Conservation (phyloP, 2,888 invertebrate genomes). For the Danaus chrysippus region DNA sequence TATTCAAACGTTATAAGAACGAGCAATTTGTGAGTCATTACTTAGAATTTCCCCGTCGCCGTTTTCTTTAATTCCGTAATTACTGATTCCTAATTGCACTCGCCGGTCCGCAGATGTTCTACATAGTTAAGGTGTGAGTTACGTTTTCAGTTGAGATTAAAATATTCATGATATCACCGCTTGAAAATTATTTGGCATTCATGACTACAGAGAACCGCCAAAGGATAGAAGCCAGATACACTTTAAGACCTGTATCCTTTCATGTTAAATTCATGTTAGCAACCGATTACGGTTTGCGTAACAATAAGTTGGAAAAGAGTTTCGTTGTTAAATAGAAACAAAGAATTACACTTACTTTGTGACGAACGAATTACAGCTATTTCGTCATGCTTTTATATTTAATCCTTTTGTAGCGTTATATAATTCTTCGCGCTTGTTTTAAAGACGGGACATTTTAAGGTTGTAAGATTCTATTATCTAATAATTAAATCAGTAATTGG, state of each 20-base stretch:
- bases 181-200: constrained; percentile 40
- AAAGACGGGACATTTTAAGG: background rate
- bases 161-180: constrained; percentile 38
- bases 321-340: constrained; percentile 10
- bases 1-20: background rate
- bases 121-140: constrained; percentile 5
- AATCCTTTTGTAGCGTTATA: background rate
- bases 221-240: constrained; percentile 20
- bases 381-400: background rate
- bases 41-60: background rate
- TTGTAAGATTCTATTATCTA: background rate
- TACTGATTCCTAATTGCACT: constrained; percentile 9
- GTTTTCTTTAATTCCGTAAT: constrained; percentile 6
- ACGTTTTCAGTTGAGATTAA: constrained; percentile 31
- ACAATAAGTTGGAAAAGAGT: constrained; percentile 13
- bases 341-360: background rate
- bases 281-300: constrained; percentile 24
- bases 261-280: constrained; percentile 33
- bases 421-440: background rate
- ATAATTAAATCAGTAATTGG: background rate
- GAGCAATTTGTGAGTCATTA: constrained; percentile 4
- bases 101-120: constrained; percentile 1
- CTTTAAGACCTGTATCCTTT: constrained; percentile 22
- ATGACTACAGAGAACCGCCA: constrained; percentile 23
- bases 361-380: background rate